These are phyloP conservation scores for Iguana delicatissima DNA, from an alignment of 2,797 vertebrate genomes.

Conservation along the genomic window DNA sequence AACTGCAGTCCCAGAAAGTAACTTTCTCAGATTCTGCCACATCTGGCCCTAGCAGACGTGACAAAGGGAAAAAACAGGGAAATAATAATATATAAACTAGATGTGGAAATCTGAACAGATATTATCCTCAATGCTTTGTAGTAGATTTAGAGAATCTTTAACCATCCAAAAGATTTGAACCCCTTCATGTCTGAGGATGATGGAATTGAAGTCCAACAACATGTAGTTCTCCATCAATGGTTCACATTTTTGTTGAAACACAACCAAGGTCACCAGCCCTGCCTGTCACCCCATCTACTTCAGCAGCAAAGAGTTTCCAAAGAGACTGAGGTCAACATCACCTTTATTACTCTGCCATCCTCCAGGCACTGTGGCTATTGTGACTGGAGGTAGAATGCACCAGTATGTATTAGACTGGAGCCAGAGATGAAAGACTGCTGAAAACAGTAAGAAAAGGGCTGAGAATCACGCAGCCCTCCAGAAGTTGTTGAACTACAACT, in stretches of 20 bases:
- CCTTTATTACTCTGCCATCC: neutral
- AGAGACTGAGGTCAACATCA: neutral
- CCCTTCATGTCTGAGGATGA: neutral
- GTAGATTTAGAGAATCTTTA: neutral
- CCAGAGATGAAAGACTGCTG: neutral
- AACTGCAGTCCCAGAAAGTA: too few relatives aligned
- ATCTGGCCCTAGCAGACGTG: neutral
- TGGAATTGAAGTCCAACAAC: neutral
- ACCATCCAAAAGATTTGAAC: neutral
- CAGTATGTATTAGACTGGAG: neutral
- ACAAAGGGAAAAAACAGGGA: neutral
- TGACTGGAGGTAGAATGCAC: neutral
- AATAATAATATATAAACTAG: neutral
- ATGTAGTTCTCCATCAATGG: neutral
- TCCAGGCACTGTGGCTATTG: neutral
- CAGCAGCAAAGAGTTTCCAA: neutral
- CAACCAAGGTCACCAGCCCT: neutral
- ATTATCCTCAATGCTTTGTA: neutral
- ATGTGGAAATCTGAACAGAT: constrained; percentile 23
- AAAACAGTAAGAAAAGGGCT: neutral
- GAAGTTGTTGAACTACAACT: too few relatives aligned
- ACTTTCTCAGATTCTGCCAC: too few relatives aligned
- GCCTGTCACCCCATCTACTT: too few relatives aligned
- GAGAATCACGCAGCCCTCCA: too few relatives aligned
- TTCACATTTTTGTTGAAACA: neutral